Conservation (phyloP, 2,888 invertebrate species). For the Lapara coniferarum region DNA sequence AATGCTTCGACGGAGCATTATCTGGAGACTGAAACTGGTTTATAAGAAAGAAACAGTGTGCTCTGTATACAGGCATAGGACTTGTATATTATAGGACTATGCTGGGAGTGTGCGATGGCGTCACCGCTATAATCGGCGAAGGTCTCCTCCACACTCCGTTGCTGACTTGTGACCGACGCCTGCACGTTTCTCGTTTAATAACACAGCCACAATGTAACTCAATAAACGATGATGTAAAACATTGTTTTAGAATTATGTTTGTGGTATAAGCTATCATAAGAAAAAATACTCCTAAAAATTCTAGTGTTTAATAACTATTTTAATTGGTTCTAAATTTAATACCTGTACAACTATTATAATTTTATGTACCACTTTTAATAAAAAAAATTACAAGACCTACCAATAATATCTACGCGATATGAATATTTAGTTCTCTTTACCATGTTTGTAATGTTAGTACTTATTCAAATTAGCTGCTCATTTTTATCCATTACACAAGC, state of each 20-base stretch:
- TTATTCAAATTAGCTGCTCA: conserved; percentile 40
- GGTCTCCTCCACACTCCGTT: conserved; percentile 57
- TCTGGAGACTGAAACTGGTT: conserved; percentile 22
- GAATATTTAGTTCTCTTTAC: background rate
- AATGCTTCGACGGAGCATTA: conserved; percentile 18
- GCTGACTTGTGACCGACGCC: conserved; percentile 47
- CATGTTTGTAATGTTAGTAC: conserved; percentile 29
- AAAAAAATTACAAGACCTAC: background rate
- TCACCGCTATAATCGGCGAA: conserved; percentile 78
- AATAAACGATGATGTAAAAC: conserved; percentile 55
- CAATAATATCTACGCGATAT: background rate
- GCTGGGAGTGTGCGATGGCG: conserved; percentile 65
- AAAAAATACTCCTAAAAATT: no score
- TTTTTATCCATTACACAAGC: conserved; percentile 11
- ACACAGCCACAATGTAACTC: conserved; percentile 40
- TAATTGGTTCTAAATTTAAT: no score
- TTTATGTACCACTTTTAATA: background rate
- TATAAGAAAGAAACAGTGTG: conserved; percentile 22
- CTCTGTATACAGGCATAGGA: conserved; percentile 29
- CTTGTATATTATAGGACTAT: conserved; percentile 39
- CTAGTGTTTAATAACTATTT: no score
- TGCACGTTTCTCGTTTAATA: conserved; percentile 44
- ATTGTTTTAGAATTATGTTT: conserved; percentile 41
- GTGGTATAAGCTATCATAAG: no score
- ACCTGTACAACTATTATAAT: no score